These are phyloP conservation scores for Dasysyrphus albostriatus DNA, from an alignment of 2,888 invertebrate genomes.

Conservation along the genomic window DNA sequence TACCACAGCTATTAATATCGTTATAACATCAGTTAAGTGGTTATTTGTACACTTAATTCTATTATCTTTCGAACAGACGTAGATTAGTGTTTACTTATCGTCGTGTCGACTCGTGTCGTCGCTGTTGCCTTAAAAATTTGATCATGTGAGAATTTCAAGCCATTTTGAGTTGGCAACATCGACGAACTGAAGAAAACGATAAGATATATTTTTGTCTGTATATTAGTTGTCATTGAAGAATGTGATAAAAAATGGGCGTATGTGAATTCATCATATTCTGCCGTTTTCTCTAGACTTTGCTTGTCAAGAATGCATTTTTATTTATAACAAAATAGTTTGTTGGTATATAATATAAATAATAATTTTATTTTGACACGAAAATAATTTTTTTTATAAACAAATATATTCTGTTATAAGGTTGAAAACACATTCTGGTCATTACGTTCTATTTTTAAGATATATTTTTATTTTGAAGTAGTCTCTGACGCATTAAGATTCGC, in stretches of 20 bases:
- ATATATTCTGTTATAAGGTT: neutral
- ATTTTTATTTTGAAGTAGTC: neutral
- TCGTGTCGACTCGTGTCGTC: neutral
- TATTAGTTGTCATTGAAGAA: neutral
- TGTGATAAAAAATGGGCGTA: constrained; percentile 9
- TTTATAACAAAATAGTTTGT: neutral
- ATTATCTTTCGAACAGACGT: neutral
- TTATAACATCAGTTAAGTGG: neutral
- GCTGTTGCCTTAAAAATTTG: constrained; percentile 29
- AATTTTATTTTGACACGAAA: neutral
- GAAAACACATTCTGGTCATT: neutral
- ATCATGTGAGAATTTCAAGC: constrained; percentile 52
- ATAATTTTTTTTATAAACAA: neutral
- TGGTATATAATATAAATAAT: neutral
- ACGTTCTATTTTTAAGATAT: constrained; percentile 11
- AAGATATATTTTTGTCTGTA: constrained; percentile 38
- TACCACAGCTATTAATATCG: neutral
- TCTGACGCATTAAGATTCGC: constrained; percentile 5
- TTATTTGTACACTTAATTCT: neutral
- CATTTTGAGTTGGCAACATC: constrained; percentile 20
- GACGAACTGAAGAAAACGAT: constrained; percentile 37
- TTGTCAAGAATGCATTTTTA: neutral
- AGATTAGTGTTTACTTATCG: neutral
- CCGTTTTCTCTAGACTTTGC: neutral
- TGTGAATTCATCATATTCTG: neutral